Percentiles rank a stretch among this genome's conserved stretches.
Conservation (phyloP, 2,888 invertebrate species). For the Drosophila aldrichi region DNA sequence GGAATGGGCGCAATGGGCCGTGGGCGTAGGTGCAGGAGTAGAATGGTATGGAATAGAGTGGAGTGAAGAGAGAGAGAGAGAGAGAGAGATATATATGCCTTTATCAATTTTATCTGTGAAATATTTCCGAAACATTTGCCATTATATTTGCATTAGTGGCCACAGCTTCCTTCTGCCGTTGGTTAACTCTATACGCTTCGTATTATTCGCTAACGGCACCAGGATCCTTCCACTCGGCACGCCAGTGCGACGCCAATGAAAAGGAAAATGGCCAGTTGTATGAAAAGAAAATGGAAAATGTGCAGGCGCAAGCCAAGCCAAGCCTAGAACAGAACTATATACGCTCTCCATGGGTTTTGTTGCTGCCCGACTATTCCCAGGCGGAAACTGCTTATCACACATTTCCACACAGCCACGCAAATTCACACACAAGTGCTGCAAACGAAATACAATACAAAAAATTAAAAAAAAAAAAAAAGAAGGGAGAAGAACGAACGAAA, state of each 20-base stretch:
- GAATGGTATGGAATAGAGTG: too few relatives aligned
- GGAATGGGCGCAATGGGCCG: constrained; percentile 22
- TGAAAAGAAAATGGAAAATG: constrained; percentile 21
- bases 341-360: constrained; percentile 20
- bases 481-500: constrained; percentile 4
- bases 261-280: constrained; percentile 57
- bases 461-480: constrained; percentile 26
- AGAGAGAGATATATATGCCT: constrained; percentile 46
- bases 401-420: constrained; percentile 78
- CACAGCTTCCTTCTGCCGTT: constrained; percentile 68
- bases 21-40: neutral
- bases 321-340: constrained; percentile 28
- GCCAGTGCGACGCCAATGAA: constrained; percentile 75
- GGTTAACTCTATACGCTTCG: constrained; percentile 43
- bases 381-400: constrained; percentile 83
- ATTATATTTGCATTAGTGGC: constrained; percentile 83
- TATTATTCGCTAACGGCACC: constrained; percentile 47
- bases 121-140: constrained; percentile 82
- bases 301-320: neutral
- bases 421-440: constrained; percentile 67
- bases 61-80: too few relatives aligned
- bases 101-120: constrained; percentile 81
- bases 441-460: constrained; percentile 61
- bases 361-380: constrained; percentile 70
- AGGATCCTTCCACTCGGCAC: constrained; percentile 41